These are phyloP conservation scores for Fistularia commersonii DNA, from an alignment of 2,797 vertebrate genomes.

Conservation along the genomic window DNA sequence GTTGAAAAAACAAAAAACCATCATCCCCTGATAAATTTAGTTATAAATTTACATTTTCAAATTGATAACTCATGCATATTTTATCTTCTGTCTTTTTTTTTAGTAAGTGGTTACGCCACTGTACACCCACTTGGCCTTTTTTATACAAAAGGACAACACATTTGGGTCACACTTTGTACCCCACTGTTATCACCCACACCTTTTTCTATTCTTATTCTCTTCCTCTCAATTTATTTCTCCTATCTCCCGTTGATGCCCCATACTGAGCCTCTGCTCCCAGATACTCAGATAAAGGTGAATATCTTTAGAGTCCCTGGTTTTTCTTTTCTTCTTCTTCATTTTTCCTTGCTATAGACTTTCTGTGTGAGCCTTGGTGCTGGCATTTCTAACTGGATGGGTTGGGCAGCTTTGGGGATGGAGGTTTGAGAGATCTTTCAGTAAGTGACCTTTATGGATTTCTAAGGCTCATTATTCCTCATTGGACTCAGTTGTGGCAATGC, in stretches of 20 bases:
- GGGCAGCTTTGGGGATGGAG: background rate
- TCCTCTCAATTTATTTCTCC: slow-evolving; percentile 25
- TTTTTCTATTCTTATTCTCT: slow-evolving; percentile 19
- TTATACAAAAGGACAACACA: no score
- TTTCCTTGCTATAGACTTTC: slow-evolving; percentile 15
- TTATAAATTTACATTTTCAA: no score
- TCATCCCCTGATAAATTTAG: no score
- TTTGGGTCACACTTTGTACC: no score
- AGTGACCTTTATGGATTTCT: slow-evolving; percentile 75
- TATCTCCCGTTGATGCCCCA: slow-evolving; percentile 38
- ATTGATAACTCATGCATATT: no score
- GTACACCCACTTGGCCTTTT: no score
- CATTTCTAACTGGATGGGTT: slow-evolving; percentile 59
- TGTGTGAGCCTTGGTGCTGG: slow-evolving; percentile 50
- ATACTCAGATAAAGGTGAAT: slow-evolving; percentile 65
- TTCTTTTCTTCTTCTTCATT: slow-evolving; percentile 38
- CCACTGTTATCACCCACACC: no score
- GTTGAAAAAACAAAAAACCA: no score
- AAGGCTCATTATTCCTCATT: slow-evolving; percentile 75
- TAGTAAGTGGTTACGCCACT: no score
- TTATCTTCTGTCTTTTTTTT: no score
- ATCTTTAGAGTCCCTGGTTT: slow-evolving; percentile 49
- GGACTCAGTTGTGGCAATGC: slow-evolving; percentile 51
- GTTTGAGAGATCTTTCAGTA: slow-evolving; percentile 55
- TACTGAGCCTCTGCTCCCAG: slow-evolving; percentile 41